Percentiles rank a stretch among this genome's conserved stretches.
Evolutionary conservation across 2,113 vertebrate species (phyloP).

Genomic region (Herpailurus yagouaroundi): DNA sequence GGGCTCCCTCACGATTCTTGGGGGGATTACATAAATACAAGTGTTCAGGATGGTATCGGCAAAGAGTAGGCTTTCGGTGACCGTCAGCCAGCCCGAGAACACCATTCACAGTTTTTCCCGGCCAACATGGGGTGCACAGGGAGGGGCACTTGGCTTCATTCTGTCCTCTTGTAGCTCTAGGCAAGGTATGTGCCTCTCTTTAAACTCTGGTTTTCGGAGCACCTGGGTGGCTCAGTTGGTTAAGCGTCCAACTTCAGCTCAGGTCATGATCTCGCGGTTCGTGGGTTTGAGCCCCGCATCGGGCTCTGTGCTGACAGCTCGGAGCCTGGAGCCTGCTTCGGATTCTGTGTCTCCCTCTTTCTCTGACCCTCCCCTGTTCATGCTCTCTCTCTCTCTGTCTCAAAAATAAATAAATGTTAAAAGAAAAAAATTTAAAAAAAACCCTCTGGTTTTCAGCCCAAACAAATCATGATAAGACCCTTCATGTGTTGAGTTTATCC

Average conservation of each 20-base stretch:
- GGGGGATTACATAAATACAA: background rate
- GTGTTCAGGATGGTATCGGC: background rate
- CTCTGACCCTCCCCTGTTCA: no score
- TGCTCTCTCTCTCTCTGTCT: no score
- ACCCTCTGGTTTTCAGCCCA: background rate
- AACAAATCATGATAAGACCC: background rate
- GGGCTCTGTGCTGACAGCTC: no score
- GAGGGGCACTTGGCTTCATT: background rate
- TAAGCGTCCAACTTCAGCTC: no score
- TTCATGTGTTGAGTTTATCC: background rate
- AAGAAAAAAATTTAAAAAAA: no score
- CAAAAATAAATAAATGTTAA: no score
- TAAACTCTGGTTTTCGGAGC: background rate
- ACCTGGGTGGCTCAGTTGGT: no score
- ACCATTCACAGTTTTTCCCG: rapidly evolving
- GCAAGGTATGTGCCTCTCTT: background rate
- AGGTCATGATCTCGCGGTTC: no score
- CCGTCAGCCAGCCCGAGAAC: background rate
- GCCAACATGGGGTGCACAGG: background rate
- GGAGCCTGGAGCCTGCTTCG: no score
- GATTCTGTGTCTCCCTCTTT: no score
- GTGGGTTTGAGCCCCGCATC: no score
- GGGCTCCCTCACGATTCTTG: background rate
- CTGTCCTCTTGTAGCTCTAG: background rate
- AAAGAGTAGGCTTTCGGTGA: background rate